Evolutionary conservation across 2,888 invertebrate genomes (phyloP), one percentile per base, ranked within the genome.

Genomic region (Blera fallax): DNA sequence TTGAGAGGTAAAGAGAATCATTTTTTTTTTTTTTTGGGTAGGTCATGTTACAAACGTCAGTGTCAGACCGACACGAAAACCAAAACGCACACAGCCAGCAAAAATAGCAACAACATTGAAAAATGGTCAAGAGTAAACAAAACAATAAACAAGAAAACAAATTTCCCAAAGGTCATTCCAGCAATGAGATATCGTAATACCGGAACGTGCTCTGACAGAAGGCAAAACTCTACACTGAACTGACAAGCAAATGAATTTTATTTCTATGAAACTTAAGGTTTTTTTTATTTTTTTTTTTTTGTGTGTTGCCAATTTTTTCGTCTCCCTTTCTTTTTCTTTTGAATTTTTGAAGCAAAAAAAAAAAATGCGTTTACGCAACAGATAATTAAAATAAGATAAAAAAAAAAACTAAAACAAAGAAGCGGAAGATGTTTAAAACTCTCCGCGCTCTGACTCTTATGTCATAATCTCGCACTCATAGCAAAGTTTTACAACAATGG

Each of bases 111-210:
- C 62, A 79, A 67, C 85, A 85, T 85, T 81, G 85, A 85, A 85
- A 72, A 77, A 77, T 76, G 85, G 85, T 85, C 85, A 85, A 85
- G 85, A 72, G 76, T 85, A 85, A 77, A 80, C 52, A 80, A 64
- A 76, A 85, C 45, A 81, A 60, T 77, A 70, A 67, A 76, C 80
- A 76, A 69, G 74, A 85, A 60, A 83, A 78, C 80, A 84, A 85
- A 85, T 81, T 81, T 77, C 76, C 76, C 85, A 85, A 77, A 85
- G 85, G 85, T 85, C 85, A 85, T 54, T 77, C 27, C 34, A 60
- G 62, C 48, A 79, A 54, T 82, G 79, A n/a, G n/a, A 74, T 84
- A 84, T 80, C 74, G 74, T 74, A 80, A 76, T 37, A 76, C 74
- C 80, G 74, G 80, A 84, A 84, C 80, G 84, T 84, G 84, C 80